Evolutionary conservation across 1,140 invertebrate species (phyloP).

Genomic region (Varroa destructor): DNA sequence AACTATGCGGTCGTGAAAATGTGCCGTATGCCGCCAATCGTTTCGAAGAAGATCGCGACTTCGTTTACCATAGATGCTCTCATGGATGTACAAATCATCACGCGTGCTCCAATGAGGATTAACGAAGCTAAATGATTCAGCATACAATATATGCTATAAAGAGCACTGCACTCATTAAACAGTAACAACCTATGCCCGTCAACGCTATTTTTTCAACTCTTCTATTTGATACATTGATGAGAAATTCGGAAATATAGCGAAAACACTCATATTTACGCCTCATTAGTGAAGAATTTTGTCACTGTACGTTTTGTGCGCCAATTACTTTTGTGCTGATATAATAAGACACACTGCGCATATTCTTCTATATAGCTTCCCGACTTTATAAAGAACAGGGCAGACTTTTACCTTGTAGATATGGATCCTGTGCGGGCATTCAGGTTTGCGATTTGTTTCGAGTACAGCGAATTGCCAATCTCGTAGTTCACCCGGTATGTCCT

Average conservation of each 20-base stretch:
- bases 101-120: conserved; percentile 16
- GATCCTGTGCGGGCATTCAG: conserved; percentile 3
- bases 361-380: too few relatives aligned
- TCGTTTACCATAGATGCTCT: conserved; percentile 24
- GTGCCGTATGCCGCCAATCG: conserved; percentile 19
- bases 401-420: neutral
- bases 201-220: too few relatives aligned
- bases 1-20: conserved; percentile 15
- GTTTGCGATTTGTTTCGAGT: conserved; percentile 22
- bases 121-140: neutral
- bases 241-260: neutral
- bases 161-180: neutral
- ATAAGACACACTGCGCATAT: too few relatives aligned
- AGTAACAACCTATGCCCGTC: too few relatives aligned
- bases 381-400: neutral
- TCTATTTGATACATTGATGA: neutral
- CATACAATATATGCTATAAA: neutral
- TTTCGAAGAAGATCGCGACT: conserved; percentile 20
- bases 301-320: too few relatives aligned
- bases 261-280: too few relatives aligned
- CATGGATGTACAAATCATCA: conserved; percentile 14
- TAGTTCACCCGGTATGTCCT: conserved; percentile 13
- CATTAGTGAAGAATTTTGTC: too few relatives aligned
- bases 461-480: conserved; percentile 17
- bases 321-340: too few relatives aligned